These are phyloP conservation scores for Alethe diademata DNA, from an alignment of 2,113 vertebrate species.

Conservation along the genomic window DNA sequence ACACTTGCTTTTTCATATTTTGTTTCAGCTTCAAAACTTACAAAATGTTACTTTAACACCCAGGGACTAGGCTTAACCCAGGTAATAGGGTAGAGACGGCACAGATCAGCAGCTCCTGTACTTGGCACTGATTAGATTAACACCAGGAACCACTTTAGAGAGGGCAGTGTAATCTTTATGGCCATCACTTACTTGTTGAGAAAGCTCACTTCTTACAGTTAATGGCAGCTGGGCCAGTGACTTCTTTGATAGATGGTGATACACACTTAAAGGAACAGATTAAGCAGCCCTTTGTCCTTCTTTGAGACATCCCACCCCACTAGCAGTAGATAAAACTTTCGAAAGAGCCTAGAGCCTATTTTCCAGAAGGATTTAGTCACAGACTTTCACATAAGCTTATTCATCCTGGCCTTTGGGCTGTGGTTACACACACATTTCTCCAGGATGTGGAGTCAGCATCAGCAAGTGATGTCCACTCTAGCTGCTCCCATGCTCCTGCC, in stretches of 20 bases:
- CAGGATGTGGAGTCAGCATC: neutral
- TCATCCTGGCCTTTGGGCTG: neutral
- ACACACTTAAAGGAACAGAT: neutral
- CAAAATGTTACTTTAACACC: neutral
- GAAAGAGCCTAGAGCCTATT: neutral
- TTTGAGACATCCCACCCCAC: neutral
- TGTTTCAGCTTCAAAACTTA: neutral
- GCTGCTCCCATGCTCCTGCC: neutral
- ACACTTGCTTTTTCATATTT: neutral
- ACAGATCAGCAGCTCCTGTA: neutral
- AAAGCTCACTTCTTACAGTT: neutral
- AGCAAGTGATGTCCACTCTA: neutral
- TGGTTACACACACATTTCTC: constrained; percentile 28
- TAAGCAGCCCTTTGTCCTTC: neutral
- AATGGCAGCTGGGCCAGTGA: neutral
- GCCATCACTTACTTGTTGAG: neutral
- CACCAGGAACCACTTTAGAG: neutral
- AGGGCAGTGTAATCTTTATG: neutral
- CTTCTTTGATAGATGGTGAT: neutral
- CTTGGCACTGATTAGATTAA: neutral
- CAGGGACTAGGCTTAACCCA: neutral
- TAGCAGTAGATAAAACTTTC: neutral
- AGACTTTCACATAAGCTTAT: constrained; percentile 12
- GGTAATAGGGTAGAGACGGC: neutral
- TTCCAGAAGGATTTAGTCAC: constrained; percentile 19